Base-by-base conservation (phyloP, 1,140 invertebrate species). In the Xylocopa sonorina region DNA sequence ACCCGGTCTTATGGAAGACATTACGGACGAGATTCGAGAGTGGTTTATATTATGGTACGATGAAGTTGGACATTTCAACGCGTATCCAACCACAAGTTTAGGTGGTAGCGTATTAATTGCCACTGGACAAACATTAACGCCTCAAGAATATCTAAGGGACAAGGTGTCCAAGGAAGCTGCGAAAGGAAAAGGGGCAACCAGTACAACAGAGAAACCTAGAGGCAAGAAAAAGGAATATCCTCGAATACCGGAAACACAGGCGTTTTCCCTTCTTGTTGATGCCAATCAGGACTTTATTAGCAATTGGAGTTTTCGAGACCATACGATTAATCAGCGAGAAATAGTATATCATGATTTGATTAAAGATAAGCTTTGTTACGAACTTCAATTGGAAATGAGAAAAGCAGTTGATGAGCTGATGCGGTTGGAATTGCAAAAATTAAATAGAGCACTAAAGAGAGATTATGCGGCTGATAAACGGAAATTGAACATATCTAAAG, bases 1-100 rank as follows among this genome's bases (percentile, higher is more conserved):
- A 66, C 94, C 94, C 2, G 93, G 94, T 71, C 89, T 96, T 53
- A 94, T 95, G 91, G 95, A 96, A 84, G 95, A 96, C 85, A 95
- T 96, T 77, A 93, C 94, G 2, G 94, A 94, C 69, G 95, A 96
- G 90, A 95, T 96, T 78, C 94, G 95, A 64, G 93, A 93, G 63
- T 96, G 95, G 95, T 95, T 96, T 81, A 77, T 89, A 12, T 85
- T 94, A 72, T 96, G 95, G 94, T 95, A 94, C 87, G 77, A 91
- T 1, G 88, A 90, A 62, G 80, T 92, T 0, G 92, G 91, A 46
- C 91, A 92, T 53, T 95, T 95, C 68, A 93, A 94, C 75, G 89
- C 90, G 9, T 94, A 93, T 84, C 95, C 95, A 46, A 83, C 92
- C 34, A 92, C 90, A 21, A 81, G 93, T 6, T 89, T 92, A 72